A percentile compares a stretch with the other conserved stretches of the same genome.
Evolutionary conservation across 2,888 invertebrate species (phyloP).

Genomic region (Oligia fasciuncula): DNA sequence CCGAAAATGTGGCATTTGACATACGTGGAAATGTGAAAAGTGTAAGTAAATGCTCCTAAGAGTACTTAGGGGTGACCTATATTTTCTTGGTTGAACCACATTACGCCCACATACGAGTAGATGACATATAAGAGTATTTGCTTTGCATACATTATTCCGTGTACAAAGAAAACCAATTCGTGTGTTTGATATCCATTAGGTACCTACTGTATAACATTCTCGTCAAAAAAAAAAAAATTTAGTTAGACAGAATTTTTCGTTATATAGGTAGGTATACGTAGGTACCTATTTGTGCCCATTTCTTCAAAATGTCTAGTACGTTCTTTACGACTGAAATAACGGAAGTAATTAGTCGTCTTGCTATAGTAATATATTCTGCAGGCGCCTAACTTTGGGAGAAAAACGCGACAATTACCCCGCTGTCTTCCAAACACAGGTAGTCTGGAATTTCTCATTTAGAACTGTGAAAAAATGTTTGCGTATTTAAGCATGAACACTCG

Average conservation of each 20-base stretch:
- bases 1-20: background rate
- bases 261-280: too few relatives aligned
- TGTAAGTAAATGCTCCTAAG: background rate
- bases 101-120: background rate
- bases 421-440: slow-evolving; percentile 62
- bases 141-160: background rate
- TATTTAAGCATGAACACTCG: slow-evolving; percentile 37
- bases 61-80: slow-evolving; percentile 12
- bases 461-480: slow-evolving; percentile 53
- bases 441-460: slow-evolving; percentile 75
- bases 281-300: background rate
- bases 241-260: background rate
- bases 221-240: too few relatives aligned
- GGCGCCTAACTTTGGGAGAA: slow-evolving; percentile 46
- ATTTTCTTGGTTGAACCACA: slow-evolving; percentile 1
- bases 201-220: background rate
- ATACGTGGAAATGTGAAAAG: background rate
- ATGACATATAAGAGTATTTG: background rate
- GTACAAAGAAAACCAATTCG: slow-evolving; percentile 2
- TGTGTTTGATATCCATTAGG: slow-evolving; percentile 13
- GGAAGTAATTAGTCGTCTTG: slow-evolving; percentile 47
- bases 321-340: slow-evolving; percentile 6
- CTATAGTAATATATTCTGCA: slow-evolving; percentile 41
- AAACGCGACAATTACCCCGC: slow-evolving; percentile 61
- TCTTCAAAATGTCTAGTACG: background rate